Base-by-base conservation (phyloP, 2,888 invertebrate genomes). In the Teinopalpus imperialis region DNA sequence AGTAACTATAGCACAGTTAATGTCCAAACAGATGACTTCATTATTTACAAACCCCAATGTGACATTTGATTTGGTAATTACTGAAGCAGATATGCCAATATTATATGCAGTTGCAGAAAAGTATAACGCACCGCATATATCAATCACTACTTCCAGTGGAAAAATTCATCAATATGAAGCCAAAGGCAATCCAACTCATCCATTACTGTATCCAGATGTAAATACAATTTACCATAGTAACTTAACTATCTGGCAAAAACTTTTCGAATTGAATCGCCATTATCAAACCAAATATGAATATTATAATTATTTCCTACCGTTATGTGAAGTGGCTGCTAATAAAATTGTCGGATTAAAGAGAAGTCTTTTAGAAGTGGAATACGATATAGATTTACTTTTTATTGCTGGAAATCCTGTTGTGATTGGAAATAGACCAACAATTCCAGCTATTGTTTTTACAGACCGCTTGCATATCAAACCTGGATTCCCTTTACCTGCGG, bases 31-130 rank as follows among this genome's bases (percentile, higher is more conserved):
- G 42, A 78, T 87, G 81, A 65, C 69, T 7, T 74, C 86, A 1
- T 51, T 87, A 6, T 57, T 87, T 3, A 65, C 79, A 1, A 87
- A 83, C 45, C 79, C 78, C 0, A 81, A 80, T 18, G 67, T 87
- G 14, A 75, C 78, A 43, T 92, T 91, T 53, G 92, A 92, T 63
- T 59, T 91, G 20, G 82, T 91, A 0, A 69, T 92, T 24, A 79
- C 89, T 1, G 92, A 92, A 65, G 81, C 86, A n/a, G 75, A 90
- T 3, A 72, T 85, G 2, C 90, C 90, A 0, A 41, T 88, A 0
- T 59, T 89, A 24, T 89, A 87, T 43, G 90, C 83, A 0, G 81
- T 89, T 10, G 89, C 90, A 10, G 81, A 90, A 27, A 88, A 89
- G 53, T 91, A 91, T 57, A 66, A 86, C 20, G 82, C 75, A 14